A percentile compares a stretch with the other conserved stretches of the same genome.
Evolutionary conservation across 2,797 vertebrate species (phyloP).

Genomic region (Manis crassicaudata): DNA sequence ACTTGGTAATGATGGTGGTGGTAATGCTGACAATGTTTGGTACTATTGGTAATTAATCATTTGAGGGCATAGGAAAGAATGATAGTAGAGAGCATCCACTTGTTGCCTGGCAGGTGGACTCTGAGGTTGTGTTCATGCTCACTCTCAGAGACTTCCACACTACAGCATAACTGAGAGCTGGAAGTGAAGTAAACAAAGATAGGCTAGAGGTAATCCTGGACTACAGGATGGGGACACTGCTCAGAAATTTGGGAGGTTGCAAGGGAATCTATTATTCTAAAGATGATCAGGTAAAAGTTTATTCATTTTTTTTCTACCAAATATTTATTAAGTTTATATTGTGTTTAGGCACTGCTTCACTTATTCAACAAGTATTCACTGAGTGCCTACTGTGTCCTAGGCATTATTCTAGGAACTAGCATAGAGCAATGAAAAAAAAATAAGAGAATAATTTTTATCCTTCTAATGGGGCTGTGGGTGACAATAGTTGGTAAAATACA

Average conservation of each 20-base stretch:
- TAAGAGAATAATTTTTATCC: background rate
- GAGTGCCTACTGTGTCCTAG: background rate
- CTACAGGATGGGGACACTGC: background rate
- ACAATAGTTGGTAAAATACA: background rate
- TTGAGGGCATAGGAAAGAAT: background rate
- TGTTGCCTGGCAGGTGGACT: background rate
- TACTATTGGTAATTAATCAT: constrained; percentile 3
- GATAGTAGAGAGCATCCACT: background rate
- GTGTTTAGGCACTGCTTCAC: background rate
- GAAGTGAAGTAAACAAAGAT: background rate
- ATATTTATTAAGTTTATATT: background rate
- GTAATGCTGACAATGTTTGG: background rate
- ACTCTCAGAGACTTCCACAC: background rate
- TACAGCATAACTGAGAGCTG: background rate
- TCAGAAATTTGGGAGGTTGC: background rate
- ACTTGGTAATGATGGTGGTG: background rate
- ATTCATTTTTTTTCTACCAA: background rate
- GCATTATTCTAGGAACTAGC: background rate
- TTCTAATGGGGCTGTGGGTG: background rate
- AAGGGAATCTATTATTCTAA: background rate
- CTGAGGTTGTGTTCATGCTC: background rate
- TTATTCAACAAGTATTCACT: background rate
- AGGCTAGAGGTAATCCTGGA: background rate
- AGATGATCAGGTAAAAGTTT: background rate
- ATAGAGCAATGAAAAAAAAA: background rate